Evolutionary conservation across 2,797 vertebrate genomes (phyloP), one percentile per base, ranked within the genome.

Genomic region (Jordanella pulchra): DNA sequence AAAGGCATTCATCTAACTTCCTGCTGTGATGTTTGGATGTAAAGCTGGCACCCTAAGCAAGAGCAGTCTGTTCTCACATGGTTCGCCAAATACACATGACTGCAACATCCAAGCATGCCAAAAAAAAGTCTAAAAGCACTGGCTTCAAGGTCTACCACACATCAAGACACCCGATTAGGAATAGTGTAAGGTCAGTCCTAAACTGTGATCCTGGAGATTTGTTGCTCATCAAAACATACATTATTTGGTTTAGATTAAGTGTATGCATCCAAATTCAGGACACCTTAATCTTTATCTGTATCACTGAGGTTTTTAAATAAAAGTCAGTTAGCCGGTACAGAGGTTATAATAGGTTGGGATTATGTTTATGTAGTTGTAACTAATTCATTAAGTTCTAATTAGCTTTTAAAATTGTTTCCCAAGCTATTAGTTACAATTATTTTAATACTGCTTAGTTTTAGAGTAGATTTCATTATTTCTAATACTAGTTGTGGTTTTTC

Each of bases 41-140:
- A 82, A 87, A 81, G 77, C 90, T 94, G 93, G 93, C 94, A 91
- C 87, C 82, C 91, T 45, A 73, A 89, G 85, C 81, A 80, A 85
- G 72, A 91, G 92, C 91, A 90, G 92, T 90, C 93, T 94, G 93
- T 92, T 93, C 92, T 93, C 86, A 91, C 89, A 88, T 82, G 82
- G 78, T 51, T 83, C 71, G 92, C 92, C 93, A 94, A 92, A 86
- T 56, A 66, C 84, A 82, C 83, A 86, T 65, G 85, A 89, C 90
- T 85, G 76, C 77, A 81, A 78, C 85, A 82, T 87, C 89, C 80
- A 84, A 85, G 75, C 80, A 66, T 80, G 84, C 89, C 81, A 82
- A 73, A 75, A 72, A 86, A 85, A 86, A 82, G 79, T 82, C 83
- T 85, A 86, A 79, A 87, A 90, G 82, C 80, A 73, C 83, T 80